Evolutionary conservation across 2,113 vertebrate species (phyloP).

Genomic region (Heloderma charlesbogerti): DNA sequence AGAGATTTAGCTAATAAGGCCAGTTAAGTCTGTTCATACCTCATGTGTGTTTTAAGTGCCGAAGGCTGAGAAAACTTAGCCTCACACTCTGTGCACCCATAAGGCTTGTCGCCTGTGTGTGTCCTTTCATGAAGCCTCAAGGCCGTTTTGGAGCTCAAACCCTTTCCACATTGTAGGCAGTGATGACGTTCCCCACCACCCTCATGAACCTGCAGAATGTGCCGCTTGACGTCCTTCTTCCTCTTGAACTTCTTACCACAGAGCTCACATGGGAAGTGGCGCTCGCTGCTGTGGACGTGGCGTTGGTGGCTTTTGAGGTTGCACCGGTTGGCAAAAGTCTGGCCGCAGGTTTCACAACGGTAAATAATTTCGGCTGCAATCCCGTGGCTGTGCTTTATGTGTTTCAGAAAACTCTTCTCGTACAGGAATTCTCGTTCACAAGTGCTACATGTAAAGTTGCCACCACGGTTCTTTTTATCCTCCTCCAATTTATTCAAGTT

Average conservation of each 20-base stretch:
- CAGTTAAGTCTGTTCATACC: slow-evolving; percentile 78
- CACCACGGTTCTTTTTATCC: slow-evolving; percentile 69
- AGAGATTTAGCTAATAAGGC: slow-evolving; percentile 54
- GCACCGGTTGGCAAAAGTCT: slow-evolving; percentile 96
- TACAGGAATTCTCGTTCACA: slow-evolving; percentile 78
- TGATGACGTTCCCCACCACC: slow-evolving; percentile 85
- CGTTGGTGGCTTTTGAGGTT: slow-evolving; percentile 95
- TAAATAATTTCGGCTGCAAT: slow-evolving; percentile 83
- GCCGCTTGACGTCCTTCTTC: slow-evolving; percentile 94
- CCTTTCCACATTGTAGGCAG: slow-evolving; percentile 91
- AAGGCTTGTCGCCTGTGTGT: slow-evolving; percentile 92
- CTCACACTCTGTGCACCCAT: slow-evolving; percentile 86
- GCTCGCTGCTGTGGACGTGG: slow-evolving; percentile 93
- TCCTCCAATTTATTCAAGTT: slow-evolving; percentile 41
- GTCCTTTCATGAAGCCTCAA: slow-evolving; percentile 92
- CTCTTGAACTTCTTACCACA: slow-evolving; percentile 96
- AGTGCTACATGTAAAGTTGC: slow-evolving; percentile 83
- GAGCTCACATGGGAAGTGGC: slow-evolving; percentile 88
- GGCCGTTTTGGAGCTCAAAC: slow-evolving; percentile 93
- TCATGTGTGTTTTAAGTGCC: slow-evolving; percentile 95
- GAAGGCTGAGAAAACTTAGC: slow-evolving; percentile 96
- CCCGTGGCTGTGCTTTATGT: slow-evolving; percentile 84
- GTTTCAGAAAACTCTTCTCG: slow-evolving; percentile 84
- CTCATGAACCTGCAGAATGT: slow-evolving; percentile 94
- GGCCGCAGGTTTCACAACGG: slow-evolving; percentile 89